Percentiles rank a stretch among this genome's conserved stretches.
These are phyloP conservation scores for Cephus rjabovi DNA, from an alignment of 2,888 invertebrate species.

Conservation along the genomic window DNA sequence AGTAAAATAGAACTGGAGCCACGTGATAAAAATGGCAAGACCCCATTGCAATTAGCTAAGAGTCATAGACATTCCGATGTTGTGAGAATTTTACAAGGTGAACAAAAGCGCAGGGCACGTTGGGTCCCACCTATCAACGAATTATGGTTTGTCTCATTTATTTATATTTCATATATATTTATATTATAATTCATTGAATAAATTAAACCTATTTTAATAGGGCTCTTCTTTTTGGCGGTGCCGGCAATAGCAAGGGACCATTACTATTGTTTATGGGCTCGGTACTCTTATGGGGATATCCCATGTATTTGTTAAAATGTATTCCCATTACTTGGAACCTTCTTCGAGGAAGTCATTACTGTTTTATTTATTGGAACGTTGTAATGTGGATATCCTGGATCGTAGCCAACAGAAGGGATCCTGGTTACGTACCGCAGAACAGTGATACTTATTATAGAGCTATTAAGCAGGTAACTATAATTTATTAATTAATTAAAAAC, in stretches of 20 bases:
- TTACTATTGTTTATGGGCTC: slow-evolving; percentile 87
- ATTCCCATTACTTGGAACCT: slow-evolving; percentile 93
- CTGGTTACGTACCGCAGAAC: slow-evolving; percentile 89
- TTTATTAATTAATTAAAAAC: background rate
- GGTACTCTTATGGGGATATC: slow-evolving; percentile 91
- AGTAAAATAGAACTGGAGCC: slow-evolving; percentile 89
- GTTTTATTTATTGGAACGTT: slow-evolving; percentile 90
- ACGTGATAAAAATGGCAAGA: slow-evolving; percentile 92
- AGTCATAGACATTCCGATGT: slow-evolving; percentile 89
- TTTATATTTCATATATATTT: background rate
- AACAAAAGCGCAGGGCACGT: slow-evolving; percentile 82
- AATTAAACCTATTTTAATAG: slow-evolving; percentile 47
- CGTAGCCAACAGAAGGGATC: slow-evolving; percentile 88
- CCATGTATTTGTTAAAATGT: slow-evolving; percentile 92
- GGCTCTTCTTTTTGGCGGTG: slow-evolving; percentile 90
- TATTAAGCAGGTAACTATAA: slow-evolving; percentile 76
- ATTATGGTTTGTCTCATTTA: slow-evolving; percentile 72
- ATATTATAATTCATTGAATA: background rate
- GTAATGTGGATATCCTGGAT: slow-evolving; percentile 96
- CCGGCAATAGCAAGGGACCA: slow-evolving; percentile 91
- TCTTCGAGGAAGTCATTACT: slow-evolving; percentile 86
- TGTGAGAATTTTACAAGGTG: slow-evolving; percentile 82
- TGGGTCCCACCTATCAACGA: slow-evolving; percentile 91
- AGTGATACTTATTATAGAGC: slow-evolving; percentile 91
- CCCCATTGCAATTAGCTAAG: slow-evolving; percentile 89